A percentile compares a stretch with the other conserved stretches of the same genome.
phyloP scores from a whole-genome alignment of 2,888 invertebrate genomes.

The Calameuta pallipes region DNA sequence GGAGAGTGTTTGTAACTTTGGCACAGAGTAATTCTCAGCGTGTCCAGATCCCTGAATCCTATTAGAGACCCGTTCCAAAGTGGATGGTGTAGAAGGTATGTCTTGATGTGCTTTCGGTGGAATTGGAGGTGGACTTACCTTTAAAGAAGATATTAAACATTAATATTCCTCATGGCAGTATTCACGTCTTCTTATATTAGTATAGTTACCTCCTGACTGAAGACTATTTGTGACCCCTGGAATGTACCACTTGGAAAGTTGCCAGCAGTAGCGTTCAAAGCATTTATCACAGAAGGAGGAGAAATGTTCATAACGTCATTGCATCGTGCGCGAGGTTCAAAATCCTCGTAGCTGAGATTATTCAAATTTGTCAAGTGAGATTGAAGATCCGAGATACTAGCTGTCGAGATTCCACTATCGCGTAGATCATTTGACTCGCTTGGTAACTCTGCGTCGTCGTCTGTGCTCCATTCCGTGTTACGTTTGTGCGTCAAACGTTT shows the following conservation, averaged over 20 bases:
- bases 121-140: conserved; percentile 63
- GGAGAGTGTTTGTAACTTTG: conserved; percentile 62
- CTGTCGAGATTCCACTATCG: conserved; percentile 69
- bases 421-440: conserved; percentile 67
- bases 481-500: conserved; percentile 62
- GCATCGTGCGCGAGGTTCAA: conserved; percentile 61
- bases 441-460: conserved; percentile 52
- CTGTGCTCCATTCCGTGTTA: conserved; percentile 57
- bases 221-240: conserved; percentile 53
- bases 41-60: conserved; percentile 49
- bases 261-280: conserved; percentile 54
- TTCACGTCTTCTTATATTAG: not conserved
- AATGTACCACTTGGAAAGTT: conserved; percentile 54
- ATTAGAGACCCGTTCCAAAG: conserved; percentile 53
- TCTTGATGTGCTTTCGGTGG: conserved; percentile 64
- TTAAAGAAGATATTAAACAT: conserved; percentile 18
- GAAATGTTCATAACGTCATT: conserved; percentile 65
- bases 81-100: conserved; percentile 61
- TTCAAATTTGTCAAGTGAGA: conserved; percentile 62
- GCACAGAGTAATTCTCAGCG: conserved; percentile 64
- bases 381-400: conserved; percentile 63
- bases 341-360: conserved; percentile 66
- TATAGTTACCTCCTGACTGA: conserved; percentile 53
- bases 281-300: conserved; percentile 59
- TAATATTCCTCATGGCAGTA: not conserved